Evolutionary conservation across 2,113 vertebrate genomes (phyloP), one percentile per base, ranked within the genome.

Genomic region (Nymphicus hollandicus): DNA sequence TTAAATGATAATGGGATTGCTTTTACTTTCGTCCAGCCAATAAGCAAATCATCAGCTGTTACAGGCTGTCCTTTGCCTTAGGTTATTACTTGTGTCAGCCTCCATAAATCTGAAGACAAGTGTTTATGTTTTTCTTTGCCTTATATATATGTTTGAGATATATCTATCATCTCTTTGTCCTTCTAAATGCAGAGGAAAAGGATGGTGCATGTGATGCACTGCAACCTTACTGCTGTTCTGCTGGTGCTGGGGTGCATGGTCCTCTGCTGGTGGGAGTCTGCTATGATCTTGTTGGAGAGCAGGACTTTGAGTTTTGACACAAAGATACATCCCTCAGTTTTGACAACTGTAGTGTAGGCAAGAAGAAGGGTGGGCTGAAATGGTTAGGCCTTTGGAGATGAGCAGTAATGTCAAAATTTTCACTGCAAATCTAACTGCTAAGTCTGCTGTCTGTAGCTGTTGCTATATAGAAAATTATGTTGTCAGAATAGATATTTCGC

Each of bases 121-220:
- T 52, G 82, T 56, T 79, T 74, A 5, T 37, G 35, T 24, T 91
- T 95, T 74, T 5, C 8, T 33, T 60, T 47, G 7, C 46, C 25
- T 73, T 25, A 44, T 2, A 0, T n/a, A 6, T 37, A 11, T 64
- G 16, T 55, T 69, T 89, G 58, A 73, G 86, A n/a, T 46, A 20
- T 0, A 1, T 37, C 28, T 52, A 5, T 47, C 22, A 43, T 43
- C 49, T 65, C 17, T 50, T 63, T 66, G 56, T 56, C 41, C 16
- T 81, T 35, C 44, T 77, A 41, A 20, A 44, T 5, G 4, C 20
- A 41, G 33, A 53, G 76, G 29, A 46, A 58, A 12, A 49, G 35
- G 41, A 20, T 43, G 29, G 18, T 47, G 13, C 15, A 1, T 2
- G 1, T 27, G 20, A n/a, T 64, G 4, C 0, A 0, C 28, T 49